Conservation (phyloP, 2,888 invertebrate species). For the Brenthis daphne region DNA sequence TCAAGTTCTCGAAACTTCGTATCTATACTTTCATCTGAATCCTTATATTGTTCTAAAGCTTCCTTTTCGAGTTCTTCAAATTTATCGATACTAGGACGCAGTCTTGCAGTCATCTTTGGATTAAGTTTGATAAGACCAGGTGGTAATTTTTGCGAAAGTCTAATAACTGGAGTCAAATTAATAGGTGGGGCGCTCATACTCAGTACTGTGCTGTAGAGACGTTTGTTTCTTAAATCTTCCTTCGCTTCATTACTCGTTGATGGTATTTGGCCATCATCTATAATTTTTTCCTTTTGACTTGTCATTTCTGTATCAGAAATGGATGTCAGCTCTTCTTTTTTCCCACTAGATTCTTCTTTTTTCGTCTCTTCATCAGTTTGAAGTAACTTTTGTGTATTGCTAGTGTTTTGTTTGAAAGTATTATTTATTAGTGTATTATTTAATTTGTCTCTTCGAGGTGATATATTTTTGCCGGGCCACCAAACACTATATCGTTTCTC, state of each 20-base stretch:
- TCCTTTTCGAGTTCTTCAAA: slow-evolving; percentile 83
- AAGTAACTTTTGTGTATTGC: slow-evolving; percentile 39
- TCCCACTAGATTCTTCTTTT: slow-evolving; percentile 42
- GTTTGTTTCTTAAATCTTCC: slow-evolving; percentile 65
- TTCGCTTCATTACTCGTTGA: slow-evolving; percentile 63
- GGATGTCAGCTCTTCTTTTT: slow-evolving; percentile 41
- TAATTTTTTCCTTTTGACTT: slow-evolving; percentile 48
- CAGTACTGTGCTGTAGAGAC: slow-evolving; percentile 80
- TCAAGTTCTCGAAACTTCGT: slow-evolving; percentile 84
- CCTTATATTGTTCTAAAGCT: slow-evolving; percentile 83
- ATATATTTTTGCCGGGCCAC: slow-evolving; percentile 68
- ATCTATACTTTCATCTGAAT: slow-evolving; percentile 81
- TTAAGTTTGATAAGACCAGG: slow-evolving; percentile 71
- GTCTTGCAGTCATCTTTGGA: slow-evolving; percentile 65
- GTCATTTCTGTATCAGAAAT: slow-evolving; percentile 36
- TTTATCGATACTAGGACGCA: slow-evolving; percentile 65
- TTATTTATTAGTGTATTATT: slow-evolving; percentile 38
- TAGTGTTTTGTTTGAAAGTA: slow-evolving; percentile 38
- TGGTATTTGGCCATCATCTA: slow-evolving; percentile 57
- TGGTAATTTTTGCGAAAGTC: slow-evolving; percentile 66
- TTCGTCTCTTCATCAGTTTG: slow-evolving; percentile 44
- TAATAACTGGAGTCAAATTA: slow-evolving; percentile 56
- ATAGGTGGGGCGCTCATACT: slow-evolving; percentile 70
- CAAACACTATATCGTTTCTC: slow-evolving; percentile 65
- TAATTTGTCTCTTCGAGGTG: slow-evolving; percentile 55